Evolutionary conservation across 2,888 invertebrate species (phyloP).

Genomic region (Brachypalpus laphriformis): DNA sequence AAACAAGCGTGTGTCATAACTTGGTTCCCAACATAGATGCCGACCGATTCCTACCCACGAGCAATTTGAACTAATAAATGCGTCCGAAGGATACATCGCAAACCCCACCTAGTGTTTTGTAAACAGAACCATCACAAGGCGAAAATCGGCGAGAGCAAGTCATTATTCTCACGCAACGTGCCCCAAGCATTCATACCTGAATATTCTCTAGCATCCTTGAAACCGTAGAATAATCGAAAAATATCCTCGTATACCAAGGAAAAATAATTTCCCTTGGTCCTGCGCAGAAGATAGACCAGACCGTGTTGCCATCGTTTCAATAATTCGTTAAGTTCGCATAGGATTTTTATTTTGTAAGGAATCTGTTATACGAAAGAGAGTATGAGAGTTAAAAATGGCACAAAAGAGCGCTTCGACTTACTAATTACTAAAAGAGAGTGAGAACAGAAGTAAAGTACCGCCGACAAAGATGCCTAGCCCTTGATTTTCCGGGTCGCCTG

Average conservation of each 20-base stretch:
- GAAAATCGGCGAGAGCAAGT: background rate
- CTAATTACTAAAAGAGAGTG: background rate
- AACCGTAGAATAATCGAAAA: background rate
- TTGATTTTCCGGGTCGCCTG: conserved; percentile 22
- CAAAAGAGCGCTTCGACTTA: background rate
- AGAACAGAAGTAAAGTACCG: background rate
- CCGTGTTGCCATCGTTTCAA: background rate
- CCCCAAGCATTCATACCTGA: background rate
- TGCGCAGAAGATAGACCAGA: background rate
- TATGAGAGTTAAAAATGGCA: background rate
- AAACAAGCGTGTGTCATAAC: background rate
- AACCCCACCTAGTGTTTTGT: conserved; percentile 8
- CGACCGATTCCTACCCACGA: background rate
- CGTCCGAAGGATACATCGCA: background rate
- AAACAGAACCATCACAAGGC: background rate
- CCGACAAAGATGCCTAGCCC: conserved; percentile 1
- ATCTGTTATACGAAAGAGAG: conserved; percentile 1
- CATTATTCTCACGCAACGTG: background rate
- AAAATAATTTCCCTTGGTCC: background rate
- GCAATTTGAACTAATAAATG: background rate
- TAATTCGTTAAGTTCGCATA: background rate
- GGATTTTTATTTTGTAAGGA: background rate
- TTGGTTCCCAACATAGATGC: background rate
- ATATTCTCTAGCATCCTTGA: background rate
- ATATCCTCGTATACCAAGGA: background rate